A percentile compares a stretch with the other conserved stretches of the same genome.
Evolutionary conservation across 2,888 invertebrate genomes (phyloP).

Genomic region (Chironomus riparius): DNA sequence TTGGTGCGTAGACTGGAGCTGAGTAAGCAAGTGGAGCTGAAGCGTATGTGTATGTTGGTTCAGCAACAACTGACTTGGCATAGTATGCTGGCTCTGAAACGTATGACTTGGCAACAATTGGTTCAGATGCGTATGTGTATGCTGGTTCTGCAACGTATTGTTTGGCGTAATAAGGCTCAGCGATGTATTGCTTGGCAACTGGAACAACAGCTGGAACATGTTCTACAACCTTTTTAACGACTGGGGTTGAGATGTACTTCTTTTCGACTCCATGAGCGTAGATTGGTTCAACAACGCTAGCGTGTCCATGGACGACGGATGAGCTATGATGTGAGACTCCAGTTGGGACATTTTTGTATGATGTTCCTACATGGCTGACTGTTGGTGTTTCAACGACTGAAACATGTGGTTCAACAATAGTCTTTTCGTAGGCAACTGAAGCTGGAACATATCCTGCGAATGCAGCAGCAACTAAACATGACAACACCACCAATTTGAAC

Average conservation of each 20-base stretch:
- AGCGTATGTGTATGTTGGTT: background rate
- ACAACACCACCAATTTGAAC: conserved; percentile 27
- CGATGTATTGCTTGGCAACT: background rate
- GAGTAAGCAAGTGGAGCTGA: conserved; percentile 8
- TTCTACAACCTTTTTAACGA: conserved; percentile 17
- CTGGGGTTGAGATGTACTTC: conserved; percentile 11
- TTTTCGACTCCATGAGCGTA: conserved; percentile 26
- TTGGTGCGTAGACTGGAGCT: background rate
- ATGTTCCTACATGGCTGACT: conserved; percentile 16
- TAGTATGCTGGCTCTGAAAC: background rate
- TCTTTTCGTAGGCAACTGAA: background rate
- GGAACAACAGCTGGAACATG: conserved; percentile 14
- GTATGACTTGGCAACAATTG: too few relatives aligned
- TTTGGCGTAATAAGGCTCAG: too few relatives aligned
- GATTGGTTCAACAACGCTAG: conserved; percentile 14
- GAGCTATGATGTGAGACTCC: conserved; percentile 24
- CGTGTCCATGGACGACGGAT: conserved; percentile 20
- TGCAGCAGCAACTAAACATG: conserved; percentile 15
- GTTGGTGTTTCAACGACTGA: conserved; percentile 22
- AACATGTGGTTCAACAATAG: background rate
- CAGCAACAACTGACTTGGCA: background rate
- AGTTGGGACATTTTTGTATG: conserved; percentile 14
- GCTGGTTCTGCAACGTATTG: too few relatives aligned
- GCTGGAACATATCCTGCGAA: conserved; percentile 3
- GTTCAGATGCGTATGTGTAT: too few relatives aligned